These are phyloP conservation scores for Cebus imitator DNA, from an alignment of 2,113 vertebrate genomes.

Conservation along the genomic window DNA sequence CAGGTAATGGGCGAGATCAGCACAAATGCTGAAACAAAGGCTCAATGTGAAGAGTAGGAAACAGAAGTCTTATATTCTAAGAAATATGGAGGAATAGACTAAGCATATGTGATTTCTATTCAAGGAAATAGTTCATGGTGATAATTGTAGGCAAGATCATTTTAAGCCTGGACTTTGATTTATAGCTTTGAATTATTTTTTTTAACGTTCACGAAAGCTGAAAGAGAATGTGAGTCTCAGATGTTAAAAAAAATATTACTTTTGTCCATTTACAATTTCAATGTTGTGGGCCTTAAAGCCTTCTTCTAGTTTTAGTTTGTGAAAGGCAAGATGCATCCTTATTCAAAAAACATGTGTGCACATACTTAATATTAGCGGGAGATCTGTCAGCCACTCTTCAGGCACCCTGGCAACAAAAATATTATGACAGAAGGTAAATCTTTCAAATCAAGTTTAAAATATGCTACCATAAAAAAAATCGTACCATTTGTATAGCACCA, in stretches of 20 bases:
- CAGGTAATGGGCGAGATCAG: slow-evolving; percentile 13
- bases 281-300: background rate
- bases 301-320: slow-evolving; percentile 33
- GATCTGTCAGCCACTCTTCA: slow-evolving; percentile 12
- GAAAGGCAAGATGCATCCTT: slow-evolving; percentile 50
- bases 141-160: background rate
- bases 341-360: slow-evolving; percentile 40
- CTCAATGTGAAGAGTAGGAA: background rate
- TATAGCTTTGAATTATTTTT: slow-evolving; percentile 2
- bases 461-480: background rate
- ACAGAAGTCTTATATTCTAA: background rate
- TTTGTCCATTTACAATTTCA: slow-evolving; percentile 53
- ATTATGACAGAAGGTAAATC: slow-evolving; percentile 48
- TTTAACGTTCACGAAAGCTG: slow-evolving; percentile 20
- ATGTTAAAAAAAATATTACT: slow-evolving; percentile 51
- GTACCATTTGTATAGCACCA: background rate
- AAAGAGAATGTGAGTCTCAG: slow-evolving; percentile 50
- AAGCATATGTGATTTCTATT: slow-evolving; percentile 9
- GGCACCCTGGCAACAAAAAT: slow-evolving; percentile 29
- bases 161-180: slow-evolving; percentile 53
- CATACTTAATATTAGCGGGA: background rate
- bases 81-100: background rate
- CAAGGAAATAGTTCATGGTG: background rate
- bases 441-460: slow-evolving; percentile 51
- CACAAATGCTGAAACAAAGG: background rate